Conservation (phyloP, 2,113 vertebrate genomes). For the Epinephelus moara region DNA sequence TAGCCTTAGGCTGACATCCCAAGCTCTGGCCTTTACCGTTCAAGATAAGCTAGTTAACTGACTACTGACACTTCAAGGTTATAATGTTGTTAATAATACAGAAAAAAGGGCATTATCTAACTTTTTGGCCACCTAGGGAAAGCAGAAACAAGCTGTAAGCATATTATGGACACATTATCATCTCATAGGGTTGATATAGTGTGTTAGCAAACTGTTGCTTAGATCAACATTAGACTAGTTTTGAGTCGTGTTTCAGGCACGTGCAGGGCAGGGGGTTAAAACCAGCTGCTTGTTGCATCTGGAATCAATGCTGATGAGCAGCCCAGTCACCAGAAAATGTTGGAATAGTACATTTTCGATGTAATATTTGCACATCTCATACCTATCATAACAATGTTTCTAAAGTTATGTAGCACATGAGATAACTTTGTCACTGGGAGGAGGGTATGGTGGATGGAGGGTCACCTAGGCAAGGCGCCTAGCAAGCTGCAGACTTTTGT, state of each 20-base stretch:
- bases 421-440: too few relatives aligned
- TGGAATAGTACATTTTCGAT: too few relatives aligned
- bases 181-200: neutral
- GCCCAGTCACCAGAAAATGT: too few relatives aligned
- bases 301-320: neutral
- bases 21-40: conserved; percentile 16
- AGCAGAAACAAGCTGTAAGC: neutral
- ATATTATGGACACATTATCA: neutral
- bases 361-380: too few relatives aligned
- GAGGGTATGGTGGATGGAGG: too few relatives aligned
- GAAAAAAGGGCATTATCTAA: too few relatives aligned
- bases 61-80: conserved; percentile 26
- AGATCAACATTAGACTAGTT: neutral
- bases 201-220: neutral
- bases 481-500: too few relatives aligned
- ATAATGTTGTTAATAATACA: neutral
- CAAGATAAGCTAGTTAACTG: conserved; percentile 28
- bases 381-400: too few relatives aligned
- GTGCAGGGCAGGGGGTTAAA: neutral
- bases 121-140: too few relatives aligned
- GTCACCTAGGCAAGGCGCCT: too few relatives aligned
- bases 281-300: neutral
- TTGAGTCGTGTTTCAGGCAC: neutral
- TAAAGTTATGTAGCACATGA: too few relatives aligned
- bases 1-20: conserved; percentile 24